A percentile compares a stretch with the other conserved stretches of the same genome.
These are phyloP conservation scores for Tychaedon coryphoeus DNA, from an alignment of 2,113 vertebrate species.

Conservation along the genomic window DNA sequence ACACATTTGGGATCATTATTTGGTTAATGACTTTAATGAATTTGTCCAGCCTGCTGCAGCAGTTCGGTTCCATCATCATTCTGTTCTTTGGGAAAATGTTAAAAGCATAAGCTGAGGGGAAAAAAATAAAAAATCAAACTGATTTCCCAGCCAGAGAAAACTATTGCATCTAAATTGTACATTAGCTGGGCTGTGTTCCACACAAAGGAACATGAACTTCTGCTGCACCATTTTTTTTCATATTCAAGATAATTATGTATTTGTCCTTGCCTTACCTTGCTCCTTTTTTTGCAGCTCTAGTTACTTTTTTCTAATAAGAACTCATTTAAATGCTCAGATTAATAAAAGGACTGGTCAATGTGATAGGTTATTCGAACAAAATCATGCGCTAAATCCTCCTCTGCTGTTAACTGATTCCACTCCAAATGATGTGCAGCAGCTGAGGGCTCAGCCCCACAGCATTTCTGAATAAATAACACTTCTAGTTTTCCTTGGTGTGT, in stretches of 20 bases:
- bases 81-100: constrained; percentile 33
- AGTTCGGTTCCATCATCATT: not conserved
- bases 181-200: constrained; percentile 52
- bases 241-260: constrained; percentile 56
- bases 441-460: not conserved
- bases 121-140: constrained; percentile 6
- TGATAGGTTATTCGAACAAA: not conserved
- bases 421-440: not conserved
- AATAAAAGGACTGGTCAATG: constrained; percentile 37
- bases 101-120: not conserved
- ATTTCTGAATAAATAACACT: not conserved
- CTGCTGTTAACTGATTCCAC: not conserved
- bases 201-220: constrained; percentile 39
- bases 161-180: constrained; percentile 64
- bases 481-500: not conserved
- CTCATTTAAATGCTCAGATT: constrained; percentile 30
- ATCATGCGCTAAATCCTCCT: not conserved
- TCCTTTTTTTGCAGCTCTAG: constrained; percentile 29
- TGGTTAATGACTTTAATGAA: constrained; percentile 50
- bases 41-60: not conserved
- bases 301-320: constrained; percentile 1
- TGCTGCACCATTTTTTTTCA: constrained; percentile 7
- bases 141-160: constrained; percentile 55
- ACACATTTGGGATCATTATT: not conserved
- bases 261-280: constrained; percentile 67